Conservation (phyloP, 2,888 invertebrate species). For the Uloborus plumipes region DNA sequence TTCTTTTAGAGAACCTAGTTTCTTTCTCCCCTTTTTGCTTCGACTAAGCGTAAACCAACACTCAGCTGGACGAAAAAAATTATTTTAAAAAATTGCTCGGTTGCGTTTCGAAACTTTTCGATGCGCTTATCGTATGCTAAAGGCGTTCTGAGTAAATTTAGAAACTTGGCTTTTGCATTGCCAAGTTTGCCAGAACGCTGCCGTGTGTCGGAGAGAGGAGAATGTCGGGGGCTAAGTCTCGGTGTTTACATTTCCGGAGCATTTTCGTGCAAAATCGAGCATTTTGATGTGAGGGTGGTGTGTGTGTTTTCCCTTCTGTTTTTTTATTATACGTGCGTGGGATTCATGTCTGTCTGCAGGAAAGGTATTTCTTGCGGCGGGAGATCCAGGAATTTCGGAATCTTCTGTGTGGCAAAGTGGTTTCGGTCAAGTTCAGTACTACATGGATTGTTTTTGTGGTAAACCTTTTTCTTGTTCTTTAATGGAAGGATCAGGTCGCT, state of each 20-base stretch:
- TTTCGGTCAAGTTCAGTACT: constrained; percentile 27
- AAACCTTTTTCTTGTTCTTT: constrained; percentile 16
- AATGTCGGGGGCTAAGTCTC: background rate
- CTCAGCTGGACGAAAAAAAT: too few species aligned
- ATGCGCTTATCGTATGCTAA: constrained; percentile 22
- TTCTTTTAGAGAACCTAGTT: too few species aligned
- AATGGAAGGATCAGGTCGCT: background rate
- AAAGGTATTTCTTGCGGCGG: constrained; percentile 16
- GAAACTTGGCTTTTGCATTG: constrained; percentile 48
- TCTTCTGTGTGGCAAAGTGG: constrained; percentile 22
- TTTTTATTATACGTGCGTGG: background rate
- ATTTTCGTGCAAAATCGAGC: background rate
- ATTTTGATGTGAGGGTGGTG: background rate
- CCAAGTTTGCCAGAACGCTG: constrained; percentile 46
- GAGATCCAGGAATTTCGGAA: constrained; percentile 8
- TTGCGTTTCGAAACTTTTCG: constrained; percentile 44
- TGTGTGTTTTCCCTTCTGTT: background rate
- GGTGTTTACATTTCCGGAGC: background rate
- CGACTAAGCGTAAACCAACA: too few species aligned
- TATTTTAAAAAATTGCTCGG: too few species aligned
- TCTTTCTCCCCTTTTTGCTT: too few species aligned
- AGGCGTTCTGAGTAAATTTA: constrained; percentile 52
- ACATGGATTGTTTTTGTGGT: constrained; percentile 27
- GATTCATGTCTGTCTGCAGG: constrained; percentile 35
- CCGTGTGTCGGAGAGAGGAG: constrained; percentile 3